phyloP scores from a whole-genome alignment of 1,140 invertebrate species.

The Drosophila kohkoa region DNA sequence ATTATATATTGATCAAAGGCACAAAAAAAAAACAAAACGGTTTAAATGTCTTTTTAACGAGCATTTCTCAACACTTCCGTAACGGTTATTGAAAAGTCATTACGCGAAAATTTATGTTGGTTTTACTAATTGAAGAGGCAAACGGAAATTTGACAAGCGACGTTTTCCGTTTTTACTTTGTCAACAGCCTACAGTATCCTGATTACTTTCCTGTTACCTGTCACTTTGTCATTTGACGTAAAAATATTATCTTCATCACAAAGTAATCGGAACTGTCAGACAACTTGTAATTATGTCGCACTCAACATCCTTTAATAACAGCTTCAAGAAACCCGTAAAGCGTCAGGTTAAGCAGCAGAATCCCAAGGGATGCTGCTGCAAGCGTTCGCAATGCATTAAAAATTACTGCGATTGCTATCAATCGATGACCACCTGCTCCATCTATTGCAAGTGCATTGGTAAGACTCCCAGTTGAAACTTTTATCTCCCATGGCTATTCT shows the following conservation, averaged over 20 bases:
- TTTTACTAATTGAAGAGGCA: background rate
- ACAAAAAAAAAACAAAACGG: background rate
- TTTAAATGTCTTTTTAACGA: background rate
- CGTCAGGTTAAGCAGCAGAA: constrained; percentile 19
- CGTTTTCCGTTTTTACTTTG: constrained; percentile 5
- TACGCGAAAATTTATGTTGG: background rate
- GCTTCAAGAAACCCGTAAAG: constrained; percentile 12
- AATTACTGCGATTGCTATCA: constrained; percentile 77
- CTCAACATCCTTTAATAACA: background rate
- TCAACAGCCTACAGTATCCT: background rate
- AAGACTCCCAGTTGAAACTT: background rate
- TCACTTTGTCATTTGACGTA: background rate
- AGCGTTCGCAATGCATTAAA: constrained; percentile 71
- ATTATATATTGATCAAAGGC: constrained; percentile 22
- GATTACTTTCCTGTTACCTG: background rate
- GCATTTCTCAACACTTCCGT: constrained; percentile 6
- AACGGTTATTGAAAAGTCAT: constrained; percentile 8
- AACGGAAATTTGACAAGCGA: background rate
- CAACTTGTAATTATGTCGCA: constrained; percentile 17
- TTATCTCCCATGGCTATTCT: no score
- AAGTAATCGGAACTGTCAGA: constrained; percentile 1
- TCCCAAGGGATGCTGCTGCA: constrained; percentile 65
- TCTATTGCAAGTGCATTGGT: constrained; percentile 65
- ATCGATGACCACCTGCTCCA: constrained; percentile 62
- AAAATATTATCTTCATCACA: background rate